phyloP scores from a whole-genome alignment of 2,888 invertebrate species.

The Kuschelorhynchus macadamiae region DNA sequence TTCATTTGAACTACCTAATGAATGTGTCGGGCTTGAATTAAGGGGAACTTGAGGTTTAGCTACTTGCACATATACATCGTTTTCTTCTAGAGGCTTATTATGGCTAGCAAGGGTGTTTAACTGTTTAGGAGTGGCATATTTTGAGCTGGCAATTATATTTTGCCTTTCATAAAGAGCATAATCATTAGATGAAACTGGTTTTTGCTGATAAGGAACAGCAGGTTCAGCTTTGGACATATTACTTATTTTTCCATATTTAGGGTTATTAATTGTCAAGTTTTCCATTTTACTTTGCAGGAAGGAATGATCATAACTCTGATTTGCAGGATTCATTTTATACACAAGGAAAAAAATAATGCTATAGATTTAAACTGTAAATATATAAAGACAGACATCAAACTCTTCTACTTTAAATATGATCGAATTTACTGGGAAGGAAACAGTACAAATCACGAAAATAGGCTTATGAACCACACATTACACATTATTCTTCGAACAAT shows the following conservation, averaged over 20 bases:
- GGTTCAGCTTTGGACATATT: constrained; percentile 62
- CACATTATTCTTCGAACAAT: too few relatives aligned
- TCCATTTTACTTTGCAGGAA: constrained; percentile 33
- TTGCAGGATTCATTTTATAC: constrained; percentile 30
- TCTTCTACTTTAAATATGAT: too few relatives aligned
- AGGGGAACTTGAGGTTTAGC: constrained; percentile 65
- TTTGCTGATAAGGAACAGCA: constrained; percentile 62
- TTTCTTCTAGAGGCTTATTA: constrained; percentile 62
- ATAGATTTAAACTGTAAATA: too few relatives aligned
- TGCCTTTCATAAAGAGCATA: constrained; percentile 79
- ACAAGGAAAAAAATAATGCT: too few relatives aligned
- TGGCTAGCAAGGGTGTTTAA: constrained; percentile 74
- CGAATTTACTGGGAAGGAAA: too few relatives aligned
- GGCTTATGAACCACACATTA: too few relatives aligned
- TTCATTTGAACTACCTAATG: constrained; percentile 67
- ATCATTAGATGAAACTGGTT: constrained; percentile 68
- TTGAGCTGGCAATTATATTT: constrained; percentile 82
- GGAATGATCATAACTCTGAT: constrained; percentile 30
- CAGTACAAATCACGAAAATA: too few relatives aligned
- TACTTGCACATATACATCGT: constrained; percentile 68
- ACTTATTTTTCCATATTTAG: constrained; percentile 66
- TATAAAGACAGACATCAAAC: too few relatives aligned
- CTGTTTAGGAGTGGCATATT: constrained; percentile 83
- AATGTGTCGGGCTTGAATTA: constrained; percentile 72
- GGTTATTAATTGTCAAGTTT: constrained; percentile 53